Conservation (phyloP, 1,140 invertebrate species). For the Chymomyza costata region DNA sequence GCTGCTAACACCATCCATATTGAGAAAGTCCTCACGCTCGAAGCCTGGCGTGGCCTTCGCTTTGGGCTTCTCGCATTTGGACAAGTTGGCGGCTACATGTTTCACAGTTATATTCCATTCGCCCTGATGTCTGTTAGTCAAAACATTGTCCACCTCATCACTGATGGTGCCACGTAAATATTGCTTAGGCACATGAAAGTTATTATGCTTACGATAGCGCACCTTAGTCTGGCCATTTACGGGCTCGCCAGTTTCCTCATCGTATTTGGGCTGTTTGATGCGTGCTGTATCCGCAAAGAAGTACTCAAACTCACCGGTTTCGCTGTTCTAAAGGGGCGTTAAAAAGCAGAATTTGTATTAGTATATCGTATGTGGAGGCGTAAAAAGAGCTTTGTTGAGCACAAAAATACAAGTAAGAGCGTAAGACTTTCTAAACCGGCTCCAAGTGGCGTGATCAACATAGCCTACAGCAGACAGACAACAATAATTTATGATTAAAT, state of each 20-base stretch:
- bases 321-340: constrained; percentile 45
- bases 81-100: constrained; percentile 20
- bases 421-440: no score
- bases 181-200: constrained; percentile 61
- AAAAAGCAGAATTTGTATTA: constrained; percentile 1
- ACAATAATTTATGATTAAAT: no score
- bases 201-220: constrained; percentile 59
- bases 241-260: constrained; percentile 66
- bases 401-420: no score
- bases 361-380: no score
- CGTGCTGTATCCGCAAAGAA: constrained; percentile 50
- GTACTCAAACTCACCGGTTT: constrained; percentile 67
- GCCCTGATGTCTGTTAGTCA: constrained; percentile 43
- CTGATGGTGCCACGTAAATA: constrained; percentile 47
- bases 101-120: constrained; percentile 37
- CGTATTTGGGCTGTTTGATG: constrained; percentile 45
- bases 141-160: constrained; percentile 50
- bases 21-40: constrained; percentile 57
- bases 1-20: constrained; percentile 66
- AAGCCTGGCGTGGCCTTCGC: constrained; percentile 44
- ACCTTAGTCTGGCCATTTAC: constrained; percentile 59
- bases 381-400: no score
- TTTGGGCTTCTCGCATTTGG: constrained; percentile 2
- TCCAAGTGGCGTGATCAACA: no score
- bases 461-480: no score